These are phyloP conservation scores for Papilio demoleus DNA, from an alignment of 2,888 invertebrate species.

Conservation along the genomic window DNA sequence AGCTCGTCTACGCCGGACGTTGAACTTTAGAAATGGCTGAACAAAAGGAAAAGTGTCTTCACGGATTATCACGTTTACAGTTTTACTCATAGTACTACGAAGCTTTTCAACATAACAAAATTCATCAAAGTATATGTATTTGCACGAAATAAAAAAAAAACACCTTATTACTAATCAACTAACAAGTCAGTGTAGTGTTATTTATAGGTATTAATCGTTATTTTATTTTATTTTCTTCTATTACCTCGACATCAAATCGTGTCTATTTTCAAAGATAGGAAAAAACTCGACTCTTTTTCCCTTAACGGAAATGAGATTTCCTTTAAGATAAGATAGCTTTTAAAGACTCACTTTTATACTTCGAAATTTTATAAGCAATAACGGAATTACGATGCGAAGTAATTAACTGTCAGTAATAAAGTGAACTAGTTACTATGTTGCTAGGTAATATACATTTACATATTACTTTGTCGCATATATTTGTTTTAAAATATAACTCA, in stretches of 20 bases:
- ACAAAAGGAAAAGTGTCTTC: conserved; percentile 18
- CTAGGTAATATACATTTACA: not conserved
- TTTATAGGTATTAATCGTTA: not conserved
- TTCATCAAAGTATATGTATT: too few relatives aligned
- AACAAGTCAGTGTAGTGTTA: too few relatives aligned
- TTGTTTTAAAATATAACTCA: not conserved
- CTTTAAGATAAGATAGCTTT: conserved; percentile 15
- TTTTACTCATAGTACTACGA: not conserved
- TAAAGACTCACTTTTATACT: not conserved
- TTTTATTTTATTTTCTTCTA: conserved; percentile 3
- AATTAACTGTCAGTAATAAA: too few relatives aligned
- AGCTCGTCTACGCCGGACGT: conserved; percentile 22
- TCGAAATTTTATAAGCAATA: not conserved
- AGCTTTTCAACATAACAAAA: not conserved
- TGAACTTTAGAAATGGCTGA: conserved; percentile 17
- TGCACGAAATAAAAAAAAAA: too few relatives aligned
- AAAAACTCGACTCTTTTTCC: not conserved
- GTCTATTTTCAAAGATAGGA: conserved; percentile 5
- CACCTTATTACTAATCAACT: too few relatives aligned
- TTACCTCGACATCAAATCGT: conserved; percentile 4
- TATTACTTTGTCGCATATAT: not conserved
- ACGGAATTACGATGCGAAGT: not conserved
- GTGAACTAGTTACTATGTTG: too few relatives aligned
- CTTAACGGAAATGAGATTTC: conserved; percentile 17
- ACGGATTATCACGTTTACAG: not conserved